Conservation (phyloP, 2,888 invertebrate species). For the Trissolcus brochymenae region DNA sequence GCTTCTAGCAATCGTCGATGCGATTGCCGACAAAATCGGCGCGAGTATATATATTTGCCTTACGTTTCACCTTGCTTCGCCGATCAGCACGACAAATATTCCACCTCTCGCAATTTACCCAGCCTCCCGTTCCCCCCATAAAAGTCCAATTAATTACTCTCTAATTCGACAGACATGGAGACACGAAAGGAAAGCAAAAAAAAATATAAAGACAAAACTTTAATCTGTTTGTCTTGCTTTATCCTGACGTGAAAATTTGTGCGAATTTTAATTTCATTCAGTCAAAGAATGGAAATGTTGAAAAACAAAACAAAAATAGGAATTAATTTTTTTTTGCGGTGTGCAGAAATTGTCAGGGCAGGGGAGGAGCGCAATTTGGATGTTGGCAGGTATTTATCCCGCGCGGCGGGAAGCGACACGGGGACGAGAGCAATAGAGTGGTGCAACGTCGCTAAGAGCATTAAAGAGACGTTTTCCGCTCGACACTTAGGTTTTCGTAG, state of each 20-base stretch:
- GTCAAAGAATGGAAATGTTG: no score
- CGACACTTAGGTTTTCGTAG: conserved; percentile 72
- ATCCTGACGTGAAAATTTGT: no score
- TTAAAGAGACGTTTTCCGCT: conserved; percentile 74
- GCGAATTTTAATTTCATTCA: no score
- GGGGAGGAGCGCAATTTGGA: conserved; percentile 65
- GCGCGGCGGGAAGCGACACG: conserved; percentile 67
- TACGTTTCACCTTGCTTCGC: conserved; percentile 45
- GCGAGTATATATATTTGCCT: conserved; percentile 55
- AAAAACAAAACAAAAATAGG: neutral
- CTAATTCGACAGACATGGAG: conserved; percentile 6
- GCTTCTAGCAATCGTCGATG: conserved; percentile 66
- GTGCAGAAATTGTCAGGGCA: conserved; percentile 8
- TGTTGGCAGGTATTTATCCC: conserved; percentile 72
- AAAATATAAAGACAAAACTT: no score
- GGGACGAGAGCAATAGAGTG: conserved; percentile 59
- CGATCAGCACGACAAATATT: conserved; percentile 48
- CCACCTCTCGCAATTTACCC: conserved; percentile 25
- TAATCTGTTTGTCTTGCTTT: no score
- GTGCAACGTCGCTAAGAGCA: conserved; percentile 73
- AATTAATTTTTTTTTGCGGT: conserved; percentile 3
- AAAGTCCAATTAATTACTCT: conserved; percentile 46
- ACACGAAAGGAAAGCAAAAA: no score
- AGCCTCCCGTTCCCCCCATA: conserved; percentile 36
- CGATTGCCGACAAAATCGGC: conserved; percentile 58